Evolutionary conservation across 2,888 invertebrate genomes (phyloP).

Genomic region (Pristionchus entomophagus): DNA sequence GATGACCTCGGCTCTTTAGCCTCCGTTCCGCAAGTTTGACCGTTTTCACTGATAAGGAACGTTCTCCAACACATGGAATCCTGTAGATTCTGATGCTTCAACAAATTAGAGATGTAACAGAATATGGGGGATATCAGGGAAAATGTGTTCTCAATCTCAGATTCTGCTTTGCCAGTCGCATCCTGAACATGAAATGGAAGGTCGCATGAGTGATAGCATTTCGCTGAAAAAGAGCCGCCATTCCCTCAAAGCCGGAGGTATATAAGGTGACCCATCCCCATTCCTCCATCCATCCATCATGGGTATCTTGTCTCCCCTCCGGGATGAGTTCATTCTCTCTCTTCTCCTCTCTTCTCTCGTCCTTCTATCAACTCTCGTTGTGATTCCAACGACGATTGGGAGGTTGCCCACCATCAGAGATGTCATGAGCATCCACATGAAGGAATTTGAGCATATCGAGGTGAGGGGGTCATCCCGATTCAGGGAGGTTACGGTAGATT

Average conservation of each 20-base stretch:
- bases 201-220: neutral
- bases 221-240: neutral
- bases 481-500: neutral
- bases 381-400: slow-evolving; percentile 21
- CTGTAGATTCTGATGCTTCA: neutral
- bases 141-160: too few species aligned
- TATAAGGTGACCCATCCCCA: neutral
- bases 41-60: neutral
- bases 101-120: neutral
- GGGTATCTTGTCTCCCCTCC: neutral
- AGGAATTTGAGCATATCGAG: slow-evolving; percentile 38
- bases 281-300: slow-evolving; percentile 19
- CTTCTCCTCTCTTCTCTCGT: slow-evolving; percentile 11
- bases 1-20: slow-evolving; percentile 17
- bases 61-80: neutral
- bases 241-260: neutral
- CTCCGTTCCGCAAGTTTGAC: slow-evolving; percentile 7
- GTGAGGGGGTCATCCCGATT: too few species aligned
- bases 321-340: slow-evolving; percentile 10
- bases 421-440: slow-evolving; percentile 1
- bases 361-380: neutral
- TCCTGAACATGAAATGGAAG: too few species aligned
- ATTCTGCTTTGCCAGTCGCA: too few species aligned
- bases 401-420: slow-evolving; percentile 6
- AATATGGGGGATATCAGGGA: too few species aligned